Evolutionary conservation across 23 tunicate species (phyloP).

Genomic region (Styela clava): DNA sequence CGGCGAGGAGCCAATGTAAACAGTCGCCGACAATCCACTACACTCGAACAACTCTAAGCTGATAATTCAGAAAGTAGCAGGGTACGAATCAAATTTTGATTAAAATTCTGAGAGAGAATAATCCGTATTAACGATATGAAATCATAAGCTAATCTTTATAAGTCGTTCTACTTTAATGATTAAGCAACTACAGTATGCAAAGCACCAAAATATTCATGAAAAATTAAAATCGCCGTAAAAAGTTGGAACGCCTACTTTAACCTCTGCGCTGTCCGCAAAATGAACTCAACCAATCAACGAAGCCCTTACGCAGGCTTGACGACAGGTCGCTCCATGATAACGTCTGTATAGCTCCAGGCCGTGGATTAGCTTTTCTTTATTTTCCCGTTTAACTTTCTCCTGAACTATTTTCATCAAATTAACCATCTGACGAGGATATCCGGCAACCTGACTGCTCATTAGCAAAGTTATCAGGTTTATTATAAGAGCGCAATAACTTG

Average conservation of each 20-base stretch:
- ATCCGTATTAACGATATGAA: not conserved
- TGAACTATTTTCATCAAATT: not conserved
- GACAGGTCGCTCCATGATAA: not conserved
- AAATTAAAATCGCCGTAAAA: too few species aligned
- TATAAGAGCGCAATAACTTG: not conserved
- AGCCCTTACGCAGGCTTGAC: not conserved
- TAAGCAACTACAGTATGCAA: not conserved
- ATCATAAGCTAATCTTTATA: not conserved
- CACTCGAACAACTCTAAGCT: not conserved
- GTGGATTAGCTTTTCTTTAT: not conserved
- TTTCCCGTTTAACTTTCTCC: not conserved
- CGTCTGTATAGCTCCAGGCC: not conserved
- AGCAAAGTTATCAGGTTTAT: not conserved
- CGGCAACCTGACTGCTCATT: not conserved
- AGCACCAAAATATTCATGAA: not conserved
- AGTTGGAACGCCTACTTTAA: not conserved
- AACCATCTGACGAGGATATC: not conserved
- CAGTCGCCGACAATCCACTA: too few species aligned
- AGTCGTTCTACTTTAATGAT: not conserved
- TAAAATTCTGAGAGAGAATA: not conserved
- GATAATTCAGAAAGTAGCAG: too few species aligned
- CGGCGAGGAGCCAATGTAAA: too few species aligned
- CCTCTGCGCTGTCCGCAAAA: not conserved
- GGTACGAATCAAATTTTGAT: not conserved
- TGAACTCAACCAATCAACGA: not conserved